These are phyloP conservation scores for Diadophis punctatus DNA, from an alignment of 2,113 vertebrate species.

Conservation along the genomic window DNA sequence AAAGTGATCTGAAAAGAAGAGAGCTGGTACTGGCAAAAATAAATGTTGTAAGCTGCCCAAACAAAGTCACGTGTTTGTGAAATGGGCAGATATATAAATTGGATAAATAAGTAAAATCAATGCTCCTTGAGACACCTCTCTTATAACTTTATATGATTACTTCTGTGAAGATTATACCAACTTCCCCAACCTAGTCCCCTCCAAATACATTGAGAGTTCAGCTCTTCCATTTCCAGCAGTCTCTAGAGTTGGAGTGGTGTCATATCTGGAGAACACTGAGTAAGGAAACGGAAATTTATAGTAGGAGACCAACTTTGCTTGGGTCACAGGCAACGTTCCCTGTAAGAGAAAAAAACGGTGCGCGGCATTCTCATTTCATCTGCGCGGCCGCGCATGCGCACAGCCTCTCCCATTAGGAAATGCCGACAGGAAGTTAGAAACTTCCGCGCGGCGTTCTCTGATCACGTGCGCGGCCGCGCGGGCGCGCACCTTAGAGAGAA, in stretches of 20 bases:
- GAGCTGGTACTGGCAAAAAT: background rate
- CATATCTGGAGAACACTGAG: background rate
- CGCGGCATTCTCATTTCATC: too few species aligned
- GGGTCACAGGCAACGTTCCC: too few species aligned
- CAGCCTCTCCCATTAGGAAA: too few species aligned
- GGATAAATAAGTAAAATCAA: background rate
- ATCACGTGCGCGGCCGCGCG: too few species aligned
- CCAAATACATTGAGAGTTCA: background rate
- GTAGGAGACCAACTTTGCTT: background rate
- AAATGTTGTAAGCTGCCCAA: background rate
- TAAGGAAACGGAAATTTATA: background rate
- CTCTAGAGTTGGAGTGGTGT: background rate
- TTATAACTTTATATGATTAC: background rate
- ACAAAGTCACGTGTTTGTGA: background rate
- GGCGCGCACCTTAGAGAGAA: too few species aligned
- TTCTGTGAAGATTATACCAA: background rate
- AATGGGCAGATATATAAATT: background rate
- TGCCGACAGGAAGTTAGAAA: too few species aligned
- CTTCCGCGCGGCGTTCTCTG: too few species aligned
- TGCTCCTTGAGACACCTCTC: background rate
- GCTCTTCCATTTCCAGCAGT: background rate
- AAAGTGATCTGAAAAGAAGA: background rate
- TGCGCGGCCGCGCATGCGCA: too few species aligned
- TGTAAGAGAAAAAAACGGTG: too few species aligned
- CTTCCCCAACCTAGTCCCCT: background rate